phyloP scores from a whole-genome alignment of 2,797 vertebrate species.

The Pitangus sulphuratus region DNA sequence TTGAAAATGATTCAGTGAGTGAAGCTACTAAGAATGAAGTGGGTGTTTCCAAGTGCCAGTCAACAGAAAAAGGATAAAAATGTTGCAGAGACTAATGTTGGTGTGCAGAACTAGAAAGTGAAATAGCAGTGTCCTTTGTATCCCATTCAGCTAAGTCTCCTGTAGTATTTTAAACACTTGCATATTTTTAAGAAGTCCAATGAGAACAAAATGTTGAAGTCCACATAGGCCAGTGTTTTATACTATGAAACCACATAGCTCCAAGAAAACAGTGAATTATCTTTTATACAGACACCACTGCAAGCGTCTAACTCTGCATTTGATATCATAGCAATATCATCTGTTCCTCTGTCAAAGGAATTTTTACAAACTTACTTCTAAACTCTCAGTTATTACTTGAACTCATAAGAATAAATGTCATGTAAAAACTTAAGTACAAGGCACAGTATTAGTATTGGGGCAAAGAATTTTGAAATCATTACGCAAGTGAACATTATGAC shows the following conservation, averaged over 20 bases:
- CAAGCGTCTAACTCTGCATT: neutral
- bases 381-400: neutral
- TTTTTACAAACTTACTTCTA: neutral
- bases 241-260: neutral
- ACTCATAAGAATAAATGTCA: neutral
- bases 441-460: neutral
- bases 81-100: neutral
- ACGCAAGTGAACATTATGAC: neutral
- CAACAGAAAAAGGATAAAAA: conserved; percentile 25
- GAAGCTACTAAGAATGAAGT: conserved; percentile 1
- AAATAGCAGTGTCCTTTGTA: neutral
- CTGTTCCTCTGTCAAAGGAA: neutral
- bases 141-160: neutral
- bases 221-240: neutral
- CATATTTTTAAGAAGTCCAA: neutral
- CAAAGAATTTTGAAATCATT: neutral
- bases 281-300: neutral
- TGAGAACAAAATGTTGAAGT: neutral
- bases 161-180: neutral
- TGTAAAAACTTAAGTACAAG: neutral
- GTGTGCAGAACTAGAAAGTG: neutral
- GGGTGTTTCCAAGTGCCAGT: conserved; percentile 40
- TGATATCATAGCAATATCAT: neutral
- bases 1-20: neutral
- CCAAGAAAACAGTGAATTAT: neutral